phyloP scores from a whole-genome alignment of 1,140 invertebrate species.

The Eumeta japonica region DNA sequence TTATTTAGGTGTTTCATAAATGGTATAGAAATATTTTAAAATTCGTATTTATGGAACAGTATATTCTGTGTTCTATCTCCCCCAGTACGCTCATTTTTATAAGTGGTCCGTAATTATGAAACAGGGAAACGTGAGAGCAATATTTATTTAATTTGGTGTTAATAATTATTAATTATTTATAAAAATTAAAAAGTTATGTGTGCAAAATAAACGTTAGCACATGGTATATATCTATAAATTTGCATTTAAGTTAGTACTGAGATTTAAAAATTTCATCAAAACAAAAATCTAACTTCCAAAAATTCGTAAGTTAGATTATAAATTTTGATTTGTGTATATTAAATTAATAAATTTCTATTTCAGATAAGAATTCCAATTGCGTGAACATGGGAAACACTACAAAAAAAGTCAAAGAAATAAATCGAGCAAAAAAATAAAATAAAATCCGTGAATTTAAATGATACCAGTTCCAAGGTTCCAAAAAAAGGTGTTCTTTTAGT shows the following conservation, averaged over 20 bases:
- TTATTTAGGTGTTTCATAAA: conserved; percentile 1
- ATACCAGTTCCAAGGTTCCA: background rate
- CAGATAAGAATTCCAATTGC: conserved; percentile 1
- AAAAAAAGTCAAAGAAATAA: conserved; percentile 1
- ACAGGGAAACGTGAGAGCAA: background rate
- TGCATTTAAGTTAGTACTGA: background rate
- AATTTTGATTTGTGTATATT: background rate
- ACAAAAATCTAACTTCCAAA: conserved; percentile 1
- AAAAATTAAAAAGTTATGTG: background rate
- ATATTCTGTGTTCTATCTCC: background rate
- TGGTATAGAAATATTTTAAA: background rate
- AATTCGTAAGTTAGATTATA: conserved; percentile 1
- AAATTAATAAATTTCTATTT: background rate
- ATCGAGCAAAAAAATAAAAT: conserved; percentile 1
- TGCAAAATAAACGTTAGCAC: background rate
- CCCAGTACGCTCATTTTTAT: conserved; percentile 1
- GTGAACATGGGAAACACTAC: background rate
- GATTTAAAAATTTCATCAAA: conserved; percentile 1
- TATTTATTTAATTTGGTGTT: conserved; percentile 1
- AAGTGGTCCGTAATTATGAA: conserved; percentile 1
- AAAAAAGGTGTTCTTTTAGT: conserved; percentile 1
- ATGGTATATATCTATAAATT: background rate
- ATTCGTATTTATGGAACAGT: conserved; percentile 1
- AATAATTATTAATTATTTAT: conserved; percentile 1
- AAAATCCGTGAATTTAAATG: conserved; percentile 1